A percentile compares a stretch with the other conserved stretches of the same genome.
Conservation (phyloP, 2,888 invertebrate genomes). For the Muschampia staudingeri region DNA sequence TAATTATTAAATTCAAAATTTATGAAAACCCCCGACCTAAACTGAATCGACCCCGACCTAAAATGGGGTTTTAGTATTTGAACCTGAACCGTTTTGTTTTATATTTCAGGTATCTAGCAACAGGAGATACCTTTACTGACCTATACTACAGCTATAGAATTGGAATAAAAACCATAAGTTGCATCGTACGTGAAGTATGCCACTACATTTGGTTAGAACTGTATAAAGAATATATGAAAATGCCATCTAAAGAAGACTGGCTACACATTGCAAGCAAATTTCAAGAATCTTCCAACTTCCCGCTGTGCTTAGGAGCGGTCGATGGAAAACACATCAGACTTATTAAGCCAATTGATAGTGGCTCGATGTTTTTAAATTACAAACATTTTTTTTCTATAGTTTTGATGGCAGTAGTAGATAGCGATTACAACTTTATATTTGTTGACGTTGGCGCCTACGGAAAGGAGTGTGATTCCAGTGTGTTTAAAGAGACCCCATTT, state of each 20-base stretch:
- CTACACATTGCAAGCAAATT: slow-evolving; percentile 56
- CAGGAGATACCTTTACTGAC: slow-evolving; percentile 67
- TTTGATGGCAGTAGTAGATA: slow-evolving; percentile 55
- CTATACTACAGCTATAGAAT: slow-evolving; percentile 68
- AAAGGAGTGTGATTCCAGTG: slow-evolving; percentile 68
- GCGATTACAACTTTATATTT: slow-evolving; percentile 60
- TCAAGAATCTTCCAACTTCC: slow-evolving; percentile 45
- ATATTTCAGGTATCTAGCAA: slow-evolving; percentile 68
- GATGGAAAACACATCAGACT: slow-evolving; percentile 48
- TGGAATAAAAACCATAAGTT: slow-evolving; percentile 69
- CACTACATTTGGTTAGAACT: slow-evolving; percentile 60
- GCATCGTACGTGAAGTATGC: slow-evolving; percentile 64
- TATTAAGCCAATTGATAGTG: slow-evolving; percentile 56
- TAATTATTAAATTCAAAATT: slow-evolving; percentile 27
- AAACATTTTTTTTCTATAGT: slow-evolving; percentile 63
- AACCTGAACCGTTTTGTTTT: slow-evolving; percentile 56
- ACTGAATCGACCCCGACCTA: slow-evolving; percentile 63
- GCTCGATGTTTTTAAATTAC: slow-evolving; percentile 64
- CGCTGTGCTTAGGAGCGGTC: slow-evolving; percentile 47
- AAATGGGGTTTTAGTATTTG: slow-evolving; percentile 63
- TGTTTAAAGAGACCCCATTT: slow-evolving; percentile 66
- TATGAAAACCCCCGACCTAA: slow-evolving; percentile 54
- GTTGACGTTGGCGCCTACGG: slow-evolving; percentile 67
- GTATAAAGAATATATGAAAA: slow-evolving; percentile 55
- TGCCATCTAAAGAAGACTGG: slow-evolving; percentile 58